Evolutionary conservation across 1,140 invertebrate species (phyloP).

Genomic region (Papilio helenus): DNA sequence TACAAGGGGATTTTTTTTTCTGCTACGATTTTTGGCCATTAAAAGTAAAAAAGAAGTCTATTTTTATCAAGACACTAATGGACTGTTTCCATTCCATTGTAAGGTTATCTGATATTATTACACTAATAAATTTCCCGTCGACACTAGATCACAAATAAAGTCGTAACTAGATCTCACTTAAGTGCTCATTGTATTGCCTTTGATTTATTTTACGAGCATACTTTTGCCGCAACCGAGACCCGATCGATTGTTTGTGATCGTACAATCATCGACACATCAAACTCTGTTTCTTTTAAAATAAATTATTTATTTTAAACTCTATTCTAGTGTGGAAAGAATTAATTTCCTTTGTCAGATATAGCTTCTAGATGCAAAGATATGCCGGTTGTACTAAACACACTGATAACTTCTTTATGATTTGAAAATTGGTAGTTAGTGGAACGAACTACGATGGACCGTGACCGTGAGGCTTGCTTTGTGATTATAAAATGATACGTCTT

Average conservation of each 20-base stretch:
- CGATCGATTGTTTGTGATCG: constrained; percentile 46
- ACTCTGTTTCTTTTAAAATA: neutral
- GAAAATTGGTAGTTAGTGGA: constrained; percentile 26
- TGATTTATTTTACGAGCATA: constrained; percentile 62
- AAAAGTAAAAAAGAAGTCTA: neutral
- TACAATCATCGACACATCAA: constrained; percentile 11
- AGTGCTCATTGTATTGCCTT: constrained; percentile 55
- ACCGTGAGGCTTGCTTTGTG: neutral
- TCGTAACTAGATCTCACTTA: constrained; percentile 52
- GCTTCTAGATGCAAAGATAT: neutral
- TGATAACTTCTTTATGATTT: constrained; percentile 37
- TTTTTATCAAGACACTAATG: constrained; percentile 11
- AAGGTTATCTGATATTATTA: constrained; percentile 5
- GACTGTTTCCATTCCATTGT: constrained; percentile 2
- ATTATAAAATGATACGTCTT: constrained; percentile 15
- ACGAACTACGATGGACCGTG: constrained; percentile 12
- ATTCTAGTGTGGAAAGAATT: neutral
- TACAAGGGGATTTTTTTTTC: neutral
- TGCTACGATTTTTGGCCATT: neutral
- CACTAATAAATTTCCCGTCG: constrained; percentile 39
- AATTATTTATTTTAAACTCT: neutral
- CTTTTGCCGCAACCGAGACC: constrained; percentile 51
- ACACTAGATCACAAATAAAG: constrained; percentile 55
- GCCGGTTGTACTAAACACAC: constrained; percentile 18
- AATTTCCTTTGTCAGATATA: neutral